Evolutionary conservation across 2,113 vertebrate genomes (phyloP), one percentile per base, ranked within the genome.

Genomic region (Pterocles orientalis): DNA sequence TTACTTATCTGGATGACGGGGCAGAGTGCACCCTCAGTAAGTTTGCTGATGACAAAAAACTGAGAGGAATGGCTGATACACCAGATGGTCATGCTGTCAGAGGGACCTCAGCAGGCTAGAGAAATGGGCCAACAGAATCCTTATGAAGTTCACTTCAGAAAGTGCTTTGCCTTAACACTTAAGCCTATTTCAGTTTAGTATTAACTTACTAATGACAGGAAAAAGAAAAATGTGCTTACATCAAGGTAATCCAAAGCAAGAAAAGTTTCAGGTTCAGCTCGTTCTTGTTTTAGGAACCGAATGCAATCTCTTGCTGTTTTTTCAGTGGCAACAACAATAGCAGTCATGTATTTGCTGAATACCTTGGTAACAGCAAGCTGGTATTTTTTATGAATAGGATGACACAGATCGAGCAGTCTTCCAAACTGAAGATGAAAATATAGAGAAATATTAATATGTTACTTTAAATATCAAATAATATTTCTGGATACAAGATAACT

Each of bases 331-430:
- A 99, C 99, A n/a, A 99, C 97, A 13, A 99, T 98, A 75, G 99
- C 98, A 23, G 98, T 97, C 97, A 99, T 98, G 93, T 98, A 98
- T 64, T 61, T 98, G 79, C 99, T 98, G 72, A 99, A 99, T 26
- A 99, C 97, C 95, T 99, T 99, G 78, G 99, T 99, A 79, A 99
- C 98, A 25, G 99, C 99, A 87, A 99, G 98, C 91, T 99, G 99
- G 91, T 99, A 99, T 95, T 99, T 99, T 97, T 99, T 99, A 94
- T 99, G 99, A 84, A 99, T 98, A 68, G 99, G 99, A 90, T 99
- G 99, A 93, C 99, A 99, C 58, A 99, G 88, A 83, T 99, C 99
- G 7, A 98, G 97, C 9, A 99, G 97, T 75, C 99, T 98, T 86
- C 99, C 99, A 91, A 98, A 99, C 99, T 99, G 75, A 41, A 89